A percentile compares a stretch with the other conserved stretches of the same genome.
Evolutionary conservation across 2,888 invertebrate species (phyloP).

Genomic region (Eustalomyia histrio): DNA sequence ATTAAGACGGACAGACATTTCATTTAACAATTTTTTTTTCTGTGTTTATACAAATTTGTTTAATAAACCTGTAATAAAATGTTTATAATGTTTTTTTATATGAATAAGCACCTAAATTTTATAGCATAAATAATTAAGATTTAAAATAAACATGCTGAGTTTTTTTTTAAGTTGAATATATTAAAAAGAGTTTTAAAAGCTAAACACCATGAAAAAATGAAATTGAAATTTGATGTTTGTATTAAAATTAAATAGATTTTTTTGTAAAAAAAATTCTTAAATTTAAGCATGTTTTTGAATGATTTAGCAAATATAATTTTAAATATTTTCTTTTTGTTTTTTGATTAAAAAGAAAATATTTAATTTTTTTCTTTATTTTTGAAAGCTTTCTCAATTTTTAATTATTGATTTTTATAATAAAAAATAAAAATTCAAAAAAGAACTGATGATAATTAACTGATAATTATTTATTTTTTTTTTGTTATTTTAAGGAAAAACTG

Average conservation of each 20-base stretch:
- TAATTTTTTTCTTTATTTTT: not conserved
- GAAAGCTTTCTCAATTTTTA: constrained; percentile 42
- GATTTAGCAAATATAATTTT: not conserved
- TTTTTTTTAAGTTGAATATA: constrained; percentile 3
- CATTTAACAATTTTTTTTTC: no score
- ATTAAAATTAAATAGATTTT: not conserved
- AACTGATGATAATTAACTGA: constrained; percentile 26
- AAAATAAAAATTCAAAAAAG: constrained; percentile 8
- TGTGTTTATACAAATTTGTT: no score
- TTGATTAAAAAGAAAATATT: not conserved
- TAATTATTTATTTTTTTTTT: constrained; percentile 21
- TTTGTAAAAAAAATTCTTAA: not conserved
- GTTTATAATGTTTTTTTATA: no score
- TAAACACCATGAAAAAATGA: not conserved
- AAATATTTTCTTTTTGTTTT: constrained; percentile 10
- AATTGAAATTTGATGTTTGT: not conserved
- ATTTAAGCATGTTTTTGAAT: constrained; percentile 4
- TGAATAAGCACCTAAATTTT: not conserved
- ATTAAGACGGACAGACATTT: no score
- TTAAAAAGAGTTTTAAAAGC: constrained; percentile 4
- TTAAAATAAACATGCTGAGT: constrained; percentile 1
- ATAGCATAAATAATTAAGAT: not conserved
- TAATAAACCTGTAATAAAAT: no score
- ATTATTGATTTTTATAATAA: constrained; percentile 14
- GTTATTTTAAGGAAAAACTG: constrained; percentile 48